Evolutionary conservation across 2,113 vertebrate genomes (phyloP).

Genomic region (Erinaceus europaeus): DNA sequence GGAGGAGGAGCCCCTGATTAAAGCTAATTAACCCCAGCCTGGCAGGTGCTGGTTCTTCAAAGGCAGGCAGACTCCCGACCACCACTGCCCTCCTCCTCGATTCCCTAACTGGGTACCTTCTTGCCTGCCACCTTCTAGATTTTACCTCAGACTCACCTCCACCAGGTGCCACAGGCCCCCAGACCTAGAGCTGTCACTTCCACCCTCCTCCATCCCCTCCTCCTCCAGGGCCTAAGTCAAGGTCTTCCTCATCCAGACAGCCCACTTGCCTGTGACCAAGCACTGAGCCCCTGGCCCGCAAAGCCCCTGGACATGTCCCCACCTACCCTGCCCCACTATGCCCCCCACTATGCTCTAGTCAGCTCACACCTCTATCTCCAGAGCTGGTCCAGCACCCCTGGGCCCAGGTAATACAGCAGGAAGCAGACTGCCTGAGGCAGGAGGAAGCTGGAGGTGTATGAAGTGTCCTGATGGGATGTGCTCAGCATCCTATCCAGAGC

Average conservation of each 20-base stretch:
- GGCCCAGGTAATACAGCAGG: background rate
- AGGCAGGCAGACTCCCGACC: conserved; percentile 44
- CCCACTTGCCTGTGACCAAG: too few species aligned
- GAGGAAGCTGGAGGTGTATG: too few species aligned
- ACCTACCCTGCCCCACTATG: background rate
- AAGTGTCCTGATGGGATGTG: too few species aligned
- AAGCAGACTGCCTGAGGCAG: too few species aligned
- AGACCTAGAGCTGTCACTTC: background rate
- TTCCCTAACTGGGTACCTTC: conserved; percentile 20
- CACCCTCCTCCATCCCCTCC: background rate
- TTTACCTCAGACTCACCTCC: background rate
- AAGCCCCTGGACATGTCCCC: too few species aligned
- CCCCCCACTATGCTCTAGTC: too few species aligned
- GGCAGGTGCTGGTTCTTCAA: conserved; percentile 57
- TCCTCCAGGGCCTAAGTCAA: background rate
- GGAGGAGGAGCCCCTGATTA: conserved; percentile 48
- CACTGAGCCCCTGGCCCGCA: too few species aligned
- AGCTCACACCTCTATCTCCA: background rate
- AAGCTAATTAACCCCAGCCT: conserved; percentile 64
- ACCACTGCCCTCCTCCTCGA: background rate
- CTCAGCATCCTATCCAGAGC: background rate
- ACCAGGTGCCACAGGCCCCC: background rate
- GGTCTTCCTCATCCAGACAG: background rate
- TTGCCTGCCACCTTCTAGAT: background rate
- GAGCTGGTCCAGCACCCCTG: background rate